Conservation (phyloP, 1,140 invertebrate genomes). For the Teleopsis dalmanni region DNA sequence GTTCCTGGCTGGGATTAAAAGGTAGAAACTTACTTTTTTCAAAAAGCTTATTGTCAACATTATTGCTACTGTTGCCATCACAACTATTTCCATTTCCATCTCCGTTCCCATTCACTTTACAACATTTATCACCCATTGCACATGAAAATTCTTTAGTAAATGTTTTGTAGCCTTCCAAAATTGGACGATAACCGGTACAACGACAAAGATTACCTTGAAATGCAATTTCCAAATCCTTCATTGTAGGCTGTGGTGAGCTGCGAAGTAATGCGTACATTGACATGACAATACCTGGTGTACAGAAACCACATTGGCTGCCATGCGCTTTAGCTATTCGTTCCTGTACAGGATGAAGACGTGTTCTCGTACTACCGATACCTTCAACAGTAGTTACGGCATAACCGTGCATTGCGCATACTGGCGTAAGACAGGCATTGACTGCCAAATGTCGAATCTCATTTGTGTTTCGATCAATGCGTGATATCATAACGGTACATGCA, state of each 20-base stretch:
- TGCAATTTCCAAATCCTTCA: slow-evolving; percentile 70
- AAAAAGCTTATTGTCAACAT: slow-evolving; percentile 49
- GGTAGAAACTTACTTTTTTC: slow-evolving; percentile 63
- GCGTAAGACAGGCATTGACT: slow-evolving; percentile 82
- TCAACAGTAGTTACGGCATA: slow-evolving; percentile 83
- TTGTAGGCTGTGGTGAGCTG: slow-evolving; percentile 54
- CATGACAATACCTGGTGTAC: slow-evolving; percentile 89
- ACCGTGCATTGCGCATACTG: slow-evolving; percentile 76
- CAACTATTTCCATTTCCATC: slow-evolving; percentile 15
- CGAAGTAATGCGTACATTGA: slow-evolving; percentile 83
- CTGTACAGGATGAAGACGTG: slow-evolving; percentile 72
- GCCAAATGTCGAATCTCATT: slow-evolving; percentile 74
- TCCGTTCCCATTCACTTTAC: slow-evolving; percentile 31
- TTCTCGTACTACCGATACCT: slow-evolving; percentile 69
- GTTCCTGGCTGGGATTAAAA: slow-evolving; percentile 79
- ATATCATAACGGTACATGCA: slow-evolving; percentile 90
- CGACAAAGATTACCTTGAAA: slow-evolving; percentile 87
- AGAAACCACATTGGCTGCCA: slow-evolving; percentile 87
- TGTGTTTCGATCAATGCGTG: slow-evolving; percentile 56
- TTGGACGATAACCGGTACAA: slow-evolving; percentile 85
- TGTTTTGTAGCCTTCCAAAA: slow-evolving; percentile 79
- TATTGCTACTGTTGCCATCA: slow-evolving; percentile 30
- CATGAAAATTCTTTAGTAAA: slow-evolving; percentile 72
- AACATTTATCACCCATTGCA: slow-evolving; percentile 46
- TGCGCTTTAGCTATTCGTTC: slow-evolving; percentile 80